Evolutionary conservation across 2,888 invertebrate species (phyloP).

Genomic region (Pristionchus exspectatus): DNA sequence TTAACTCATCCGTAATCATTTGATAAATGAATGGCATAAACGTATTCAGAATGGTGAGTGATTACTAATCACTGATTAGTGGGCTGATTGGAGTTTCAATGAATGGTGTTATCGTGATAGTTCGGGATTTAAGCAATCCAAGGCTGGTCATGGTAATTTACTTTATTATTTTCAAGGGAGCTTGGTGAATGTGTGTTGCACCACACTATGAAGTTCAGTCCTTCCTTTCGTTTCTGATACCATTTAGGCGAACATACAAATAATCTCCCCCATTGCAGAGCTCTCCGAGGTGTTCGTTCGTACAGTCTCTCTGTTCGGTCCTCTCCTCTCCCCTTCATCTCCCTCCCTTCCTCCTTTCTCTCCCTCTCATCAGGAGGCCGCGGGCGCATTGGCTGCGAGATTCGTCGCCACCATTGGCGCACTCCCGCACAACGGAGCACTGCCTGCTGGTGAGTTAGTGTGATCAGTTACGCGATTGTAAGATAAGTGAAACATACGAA

Average conservation of each 20-base stretch:
- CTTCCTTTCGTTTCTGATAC: no score
- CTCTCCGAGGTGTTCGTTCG: conserved; percentile 67
- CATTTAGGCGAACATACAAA: background rate
- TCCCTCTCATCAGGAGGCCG: conserved; percentile 65
- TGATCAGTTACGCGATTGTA: no score
- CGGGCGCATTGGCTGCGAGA: conserved; percentile 62
- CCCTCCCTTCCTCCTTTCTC: conserved; percentile 74
- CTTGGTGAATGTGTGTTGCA: no score
- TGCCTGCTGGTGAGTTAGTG: conserved; percentile 67
- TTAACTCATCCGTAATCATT: background rate
- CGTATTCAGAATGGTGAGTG: no score
- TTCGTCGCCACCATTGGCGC: conserved; percentile 69
- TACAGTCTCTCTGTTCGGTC: conserved; percentile 66
- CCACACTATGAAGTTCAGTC: no score
- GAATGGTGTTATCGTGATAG: no score
- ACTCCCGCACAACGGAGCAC: conserved; percentile 70
- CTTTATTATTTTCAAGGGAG: no score
- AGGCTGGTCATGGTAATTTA: no score
- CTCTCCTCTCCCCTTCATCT: conserved; percentile 68
- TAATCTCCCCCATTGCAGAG: conserved; percentile 59
- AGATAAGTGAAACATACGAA: background rate
- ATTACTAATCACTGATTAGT: no score
- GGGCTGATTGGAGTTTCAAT: no score
- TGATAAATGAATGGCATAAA: no score
- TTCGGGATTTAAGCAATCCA: no score